phyloP scores from a whole-genome alignment of 35 echinoderm and acorn worm genomes.

The Lytechinus variegatus region DNA sequence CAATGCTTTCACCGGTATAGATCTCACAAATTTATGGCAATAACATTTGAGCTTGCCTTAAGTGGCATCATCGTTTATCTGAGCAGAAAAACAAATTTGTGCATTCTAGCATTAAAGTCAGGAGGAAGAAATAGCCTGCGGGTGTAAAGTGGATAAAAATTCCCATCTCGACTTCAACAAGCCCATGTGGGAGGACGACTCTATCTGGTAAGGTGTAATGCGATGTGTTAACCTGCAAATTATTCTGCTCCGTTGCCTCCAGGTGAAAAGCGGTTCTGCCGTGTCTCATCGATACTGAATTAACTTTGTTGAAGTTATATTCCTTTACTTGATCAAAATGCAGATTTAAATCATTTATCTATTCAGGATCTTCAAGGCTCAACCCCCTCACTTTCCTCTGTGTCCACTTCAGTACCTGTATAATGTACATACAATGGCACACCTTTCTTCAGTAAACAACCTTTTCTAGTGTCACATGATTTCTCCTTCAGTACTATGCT shows the following conservation, averaged over 20 bases:
- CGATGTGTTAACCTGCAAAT: neutral
- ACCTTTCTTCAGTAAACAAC: neutral
- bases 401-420: neutral
- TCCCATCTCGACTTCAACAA: neutral
- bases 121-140: conserved; percentile 1
- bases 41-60: conserved; percentile 19
- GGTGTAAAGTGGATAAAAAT: neutral
- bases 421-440: neutral
- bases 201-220: neutral
- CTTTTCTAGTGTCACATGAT: neutral
- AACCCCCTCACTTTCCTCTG: neutral
- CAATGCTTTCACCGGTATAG: neutral
- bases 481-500: neutral
- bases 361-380: neutral
- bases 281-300: neutral
- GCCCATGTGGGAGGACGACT: neutral
- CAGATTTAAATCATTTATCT: neutral
- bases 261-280: neutral
- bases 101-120: neutral
- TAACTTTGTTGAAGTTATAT: neutral
- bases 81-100: conserved; percentile 12
- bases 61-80: conserved; percentile 18
- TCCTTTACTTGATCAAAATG: neutral
- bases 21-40: neutral
- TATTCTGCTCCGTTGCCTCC: neutral